Conservation (phyloP, 2,797 vertebrate genomes). For the Lacerta bilineata region DNA sequence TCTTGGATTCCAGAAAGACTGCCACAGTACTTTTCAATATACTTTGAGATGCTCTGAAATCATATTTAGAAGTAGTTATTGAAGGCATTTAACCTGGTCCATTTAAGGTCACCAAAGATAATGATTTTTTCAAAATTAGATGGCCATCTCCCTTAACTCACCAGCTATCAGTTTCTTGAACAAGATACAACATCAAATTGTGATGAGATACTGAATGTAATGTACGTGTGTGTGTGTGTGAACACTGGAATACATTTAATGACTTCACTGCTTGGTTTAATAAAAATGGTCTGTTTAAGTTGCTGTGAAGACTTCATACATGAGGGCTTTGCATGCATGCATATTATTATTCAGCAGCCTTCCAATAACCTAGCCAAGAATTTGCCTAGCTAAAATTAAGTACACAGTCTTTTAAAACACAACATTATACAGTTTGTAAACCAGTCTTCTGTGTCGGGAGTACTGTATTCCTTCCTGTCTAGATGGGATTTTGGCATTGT, state of each 20-base stretch:
- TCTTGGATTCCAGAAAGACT: not conserved
- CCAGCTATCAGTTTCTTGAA: not conserved
- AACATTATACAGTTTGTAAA: not conserved
- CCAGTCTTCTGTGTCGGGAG: not conserved
- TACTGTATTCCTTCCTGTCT: not conserved
- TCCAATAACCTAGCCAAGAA: not conserved
- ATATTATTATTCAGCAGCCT: not conserved
- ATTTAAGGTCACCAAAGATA: not conserved
- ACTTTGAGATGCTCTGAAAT: not conserved
- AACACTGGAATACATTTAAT: not conserved
- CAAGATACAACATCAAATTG: not conserved
- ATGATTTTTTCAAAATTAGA: not conserved
- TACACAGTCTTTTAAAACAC: too few species aligned
- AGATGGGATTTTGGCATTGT: not conserved
- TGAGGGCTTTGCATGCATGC: not conserved
- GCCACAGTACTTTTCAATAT: not conserved
- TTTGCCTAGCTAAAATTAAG: not conserved
- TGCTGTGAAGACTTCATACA: not conserved
- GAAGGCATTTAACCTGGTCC: not conserved
- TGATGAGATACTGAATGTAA: not conserved
- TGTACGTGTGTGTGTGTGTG: not conserved
- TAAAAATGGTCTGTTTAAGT: not conserved
- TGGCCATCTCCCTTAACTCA: not conserved
- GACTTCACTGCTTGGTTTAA: not conserved
- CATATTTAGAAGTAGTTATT: not conserved